Evolutionary conservation across 2,113 vertebrate species (phyloP).

Genomic region (Psettodes erumei): DNA sequence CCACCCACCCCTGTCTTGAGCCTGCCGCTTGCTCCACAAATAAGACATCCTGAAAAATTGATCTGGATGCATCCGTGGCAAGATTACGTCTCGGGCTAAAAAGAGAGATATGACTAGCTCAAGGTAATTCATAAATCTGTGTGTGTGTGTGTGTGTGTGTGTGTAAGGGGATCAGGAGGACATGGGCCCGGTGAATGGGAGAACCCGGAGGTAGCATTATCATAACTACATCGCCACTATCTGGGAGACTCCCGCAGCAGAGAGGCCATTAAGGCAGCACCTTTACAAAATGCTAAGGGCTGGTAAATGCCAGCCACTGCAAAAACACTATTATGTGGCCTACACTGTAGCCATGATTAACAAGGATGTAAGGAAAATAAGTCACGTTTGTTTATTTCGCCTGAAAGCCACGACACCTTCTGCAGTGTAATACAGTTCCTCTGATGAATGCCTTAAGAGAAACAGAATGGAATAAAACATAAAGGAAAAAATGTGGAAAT

Average conservation of each 20-base stretch:
- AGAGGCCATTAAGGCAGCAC: conserved; percentile 39
- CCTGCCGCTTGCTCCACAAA: conserved; percentile 64
- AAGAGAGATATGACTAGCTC: conserved; percentile 65
- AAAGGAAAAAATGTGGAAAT: background rate
- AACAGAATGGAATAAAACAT: conserved; percentile 13
- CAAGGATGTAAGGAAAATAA: conserved; percentile 38
- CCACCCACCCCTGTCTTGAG: background rate
- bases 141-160: conserved; percentile 45
- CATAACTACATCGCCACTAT: conserved; percentile 31
- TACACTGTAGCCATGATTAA: conserved; percentile 46
- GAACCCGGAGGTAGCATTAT: conserved; percentile 35
- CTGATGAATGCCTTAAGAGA: conserved; percentile 48
- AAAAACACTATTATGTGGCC: conserved; percentile 26
- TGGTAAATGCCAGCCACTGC: conserved; percentile 31
- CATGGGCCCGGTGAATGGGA: background rate
- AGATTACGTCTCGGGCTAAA: conserved; percentile 68
- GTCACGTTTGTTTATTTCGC: conserved; percentile 54
- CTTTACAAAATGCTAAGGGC: conserved; percentile 37
- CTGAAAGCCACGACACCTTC: conserved; percentile 38
- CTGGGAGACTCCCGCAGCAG: conserved; percentile 26
- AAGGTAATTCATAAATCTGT: conserved; percentile 73
- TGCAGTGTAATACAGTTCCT: conserved; percentile 38
- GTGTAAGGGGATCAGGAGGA: conserved; percentile 41
- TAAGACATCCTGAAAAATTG: conserved; percentile 79
- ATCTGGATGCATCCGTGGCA: conserved; percentile 73